These are phyloP conservation scores for Numida meleagris DNA, from an alignment of 2,113 vertebrate genomes.

Conservation along the genomic window DNA sequence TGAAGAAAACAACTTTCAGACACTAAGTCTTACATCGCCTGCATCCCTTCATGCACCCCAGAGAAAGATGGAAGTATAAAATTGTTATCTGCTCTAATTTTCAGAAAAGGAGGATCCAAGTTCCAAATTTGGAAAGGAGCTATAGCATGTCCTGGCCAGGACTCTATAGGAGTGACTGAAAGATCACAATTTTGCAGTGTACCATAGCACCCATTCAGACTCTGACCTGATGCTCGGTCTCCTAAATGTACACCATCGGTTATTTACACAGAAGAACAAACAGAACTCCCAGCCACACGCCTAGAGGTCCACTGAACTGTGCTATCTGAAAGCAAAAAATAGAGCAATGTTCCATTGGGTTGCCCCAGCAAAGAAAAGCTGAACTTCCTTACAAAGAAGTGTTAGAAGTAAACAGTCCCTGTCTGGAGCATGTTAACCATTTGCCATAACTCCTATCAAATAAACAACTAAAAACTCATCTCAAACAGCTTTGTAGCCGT, in stretches of 20 bases:
- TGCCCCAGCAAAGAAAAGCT: neutral
- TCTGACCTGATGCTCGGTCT: neutral
- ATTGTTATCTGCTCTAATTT: neutral
- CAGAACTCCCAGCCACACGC: neutral
- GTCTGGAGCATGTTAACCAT: neutral
- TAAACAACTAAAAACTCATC: neutral
- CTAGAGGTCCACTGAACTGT: accelerated
- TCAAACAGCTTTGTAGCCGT: neutral
- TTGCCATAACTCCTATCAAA: neutral
- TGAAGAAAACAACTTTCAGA: neutral
- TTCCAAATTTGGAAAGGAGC: neutral
- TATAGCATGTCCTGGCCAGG: neutral
- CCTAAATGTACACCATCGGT: neutral
- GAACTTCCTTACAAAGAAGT: neutral
- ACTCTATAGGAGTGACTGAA: neutral
- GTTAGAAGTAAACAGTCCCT: neutral
- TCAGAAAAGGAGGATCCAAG: neutral
- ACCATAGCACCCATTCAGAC: neutral
- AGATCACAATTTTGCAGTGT: neutral
- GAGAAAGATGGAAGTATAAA: neutral
- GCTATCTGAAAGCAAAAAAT: neutral
- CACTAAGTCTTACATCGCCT: neutral
- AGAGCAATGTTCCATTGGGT: neutral
- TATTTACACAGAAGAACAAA: neutral
- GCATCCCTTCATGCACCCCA: neutral